A percentile compares a stretch with the other conserved stretches of the same genome.
These are phyloP conservation scores for Spinus olivaceus DNA, from an alignment of 2,797 vertebrate genomes.

Conservation along the genomic window DNA sequence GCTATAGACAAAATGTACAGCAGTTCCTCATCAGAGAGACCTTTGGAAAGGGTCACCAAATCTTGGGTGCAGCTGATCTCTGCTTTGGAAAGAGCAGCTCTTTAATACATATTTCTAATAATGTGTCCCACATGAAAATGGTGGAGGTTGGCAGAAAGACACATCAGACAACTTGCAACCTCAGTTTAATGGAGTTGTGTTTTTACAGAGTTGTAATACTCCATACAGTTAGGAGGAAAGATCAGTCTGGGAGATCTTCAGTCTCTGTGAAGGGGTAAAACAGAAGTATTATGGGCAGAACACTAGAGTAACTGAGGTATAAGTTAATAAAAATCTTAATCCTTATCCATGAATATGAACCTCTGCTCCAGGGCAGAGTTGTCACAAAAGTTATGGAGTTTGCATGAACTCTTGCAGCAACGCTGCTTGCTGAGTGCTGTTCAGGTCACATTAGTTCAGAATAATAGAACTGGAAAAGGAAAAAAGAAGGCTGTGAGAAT, in stretches of 20 bases:
- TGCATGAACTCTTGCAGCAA: neutral
- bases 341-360: neutral
- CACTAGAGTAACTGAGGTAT: neutral
- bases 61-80: neutral
- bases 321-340: neutral
- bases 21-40: neutral
- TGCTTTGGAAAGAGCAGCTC: neutral
- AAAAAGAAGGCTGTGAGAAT: neutral
- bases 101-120: neutral
- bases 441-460: neutral
- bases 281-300: neutral
- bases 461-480: neutral
- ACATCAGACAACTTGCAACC: neutral
- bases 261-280: neutral
- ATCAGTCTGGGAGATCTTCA: neutral
- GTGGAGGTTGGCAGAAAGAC: neutral
- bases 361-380: neutral
- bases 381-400: neutral
- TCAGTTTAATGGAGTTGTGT: neutral
- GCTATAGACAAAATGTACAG: neutral
- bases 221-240: neutral
- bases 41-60: neutral
- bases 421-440: neutral
- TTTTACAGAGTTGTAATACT: neutral
- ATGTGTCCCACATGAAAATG: accelerated